Evolutionary conservation across 2,888 invertebrate genomes (phyloP).

Genomic region (Yponomeuta malinellus): DNA sequence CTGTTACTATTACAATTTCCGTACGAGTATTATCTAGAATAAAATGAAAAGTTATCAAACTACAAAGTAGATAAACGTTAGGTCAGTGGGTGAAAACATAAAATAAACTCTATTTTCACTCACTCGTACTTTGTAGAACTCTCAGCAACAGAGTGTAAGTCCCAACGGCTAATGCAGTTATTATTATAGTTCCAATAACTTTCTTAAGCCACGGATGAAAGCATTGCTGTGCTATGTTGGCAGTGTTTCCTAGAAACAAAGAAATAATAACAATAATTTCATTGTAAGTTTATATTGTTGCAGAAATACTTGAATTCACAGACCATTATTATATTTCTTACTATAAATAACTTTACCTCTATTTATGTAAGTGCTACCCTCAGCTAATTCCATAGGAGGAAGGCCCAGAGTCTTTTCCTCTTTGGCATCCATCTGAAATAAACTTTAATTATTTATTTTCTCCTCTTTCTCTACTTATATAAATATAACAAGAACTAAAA

Average conservation of each 20-base stretch:
- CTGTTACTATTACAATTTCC: slow-evolving; percentile 48
- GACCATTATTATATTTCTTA: too few species aligned
- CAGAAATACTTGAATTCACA: too few species aligned
- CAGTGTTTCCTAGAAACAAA: slow-evolving; percentile 32
- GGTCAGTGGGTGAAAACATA: not conserved
- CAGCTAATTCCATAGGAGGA: slow-evolving; percentile 65
- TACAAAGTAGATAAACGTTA: not conserved
- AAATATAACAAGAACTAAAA: not conserved
- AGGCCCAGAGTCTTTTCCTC: slow-evolving; percentile 43
- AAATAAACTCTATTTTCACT: slow-evolving; percentile 20
- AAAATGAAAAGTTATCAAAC: slow-evolving; percentile 11
- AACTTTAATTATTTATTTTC: not conserved
- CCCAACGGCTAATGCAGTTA: slow-evolving; percentile 38
- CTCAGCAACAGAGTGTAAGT: slow-evolving; percentile 39
- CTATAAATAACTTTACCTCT: not conserved
- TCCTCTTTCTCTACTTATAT: not conserved
- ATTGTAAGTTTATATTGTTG: too few species aligned
- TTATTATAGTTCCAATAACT: slow-evolving; percentile 33
- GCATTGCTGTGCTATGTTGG: slow-evolving; percentile 33
- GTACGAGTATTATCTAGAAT: slow-evolving; percentile 38
- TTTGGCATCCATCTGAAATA: slow-evolving; percentile 41
- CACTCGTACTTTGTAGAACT: slow-evolving; percentile 41
- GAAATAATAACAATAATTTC: not conserved
- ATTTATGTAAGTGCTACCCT: slow-evolving; percentile 24
- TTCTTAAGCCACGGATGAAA: slow-evolving; percentile 41